These are phyloP conservation scores for Steromphala cineraria DNA, from an alignment of 2,888 invertebrate species.

Conservation along the genomic window DNA sequence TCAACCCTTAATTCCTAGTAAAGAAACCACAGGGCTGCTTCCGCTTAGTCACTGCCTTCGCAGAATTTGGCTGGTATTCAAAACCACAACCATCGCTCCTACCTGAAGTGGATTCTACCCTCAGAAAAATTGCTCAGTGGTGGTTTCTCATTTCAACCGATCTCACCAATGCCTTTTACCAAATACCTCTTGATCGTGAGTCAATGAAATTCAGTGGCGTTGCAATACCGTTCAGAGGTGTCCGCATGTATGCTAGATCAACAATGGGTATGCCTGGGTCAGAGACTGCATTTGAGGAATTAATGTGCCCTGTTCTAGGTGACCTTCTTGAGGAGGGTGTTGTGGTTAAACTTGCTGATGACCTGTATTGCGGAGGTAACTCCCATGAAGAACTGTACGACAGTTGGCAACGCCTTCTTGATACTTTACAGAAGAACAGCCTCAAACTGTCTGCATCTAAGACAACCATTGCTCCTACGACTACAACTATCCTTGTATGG, in stretches of 20 bases:
- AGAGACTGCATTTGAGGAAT: too few relatives aligned
- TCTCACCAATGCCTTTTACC: too few relatives aligned
- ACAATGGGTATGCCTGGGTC: too few relatives aligned
- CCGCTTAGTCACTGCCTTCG: too few relatives aligned
- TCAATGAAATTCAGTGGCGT: slow-evolving; percentile 54
- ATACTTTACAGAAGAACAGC: slow-evolving; percentile 20
- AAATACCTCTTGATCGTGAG: too few relatives aligned
- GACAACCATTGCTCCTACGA: slow-evolving; percentile 29
- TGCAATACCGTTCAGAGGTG: slow-evolving; percentile 44
- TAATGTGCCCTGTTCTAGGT: slow-evolving; percentile 40
- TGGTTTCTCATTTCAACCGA: slow-evolving; percentile 44
- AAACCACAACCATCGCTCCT: slow-evolving; percentile 39
- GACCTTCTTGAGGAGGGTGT: too few relatives aligned
- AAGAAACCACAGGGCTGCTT: too few relatives aligned
- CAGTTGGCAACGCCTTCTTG: too few relatives aligned
- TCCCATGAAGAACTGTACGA: background rate
- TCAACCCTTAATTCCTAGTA: too few relatives aligned
- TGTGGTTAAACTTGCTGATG: too few relatives aligned
- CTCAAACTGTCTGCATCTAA: slow-evolving; percentile 33
- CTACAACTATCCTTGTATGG: slow-evolving; percentile 41
- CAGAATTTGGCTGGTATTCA: too few relatives aligned
- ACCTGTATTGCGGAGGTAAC: slow-evolving; percentile 32
- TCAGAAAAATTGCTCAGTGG: slow-evolving; percentile 38
- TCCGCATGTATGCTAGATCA: too few relatives aligned
- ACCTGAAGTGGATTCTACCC: slow-evolving; percentile 34